Evolutionary conservation across 2,113 vertebrate species (phyloP).

Genomic region (Cairina moschata): DNA sequence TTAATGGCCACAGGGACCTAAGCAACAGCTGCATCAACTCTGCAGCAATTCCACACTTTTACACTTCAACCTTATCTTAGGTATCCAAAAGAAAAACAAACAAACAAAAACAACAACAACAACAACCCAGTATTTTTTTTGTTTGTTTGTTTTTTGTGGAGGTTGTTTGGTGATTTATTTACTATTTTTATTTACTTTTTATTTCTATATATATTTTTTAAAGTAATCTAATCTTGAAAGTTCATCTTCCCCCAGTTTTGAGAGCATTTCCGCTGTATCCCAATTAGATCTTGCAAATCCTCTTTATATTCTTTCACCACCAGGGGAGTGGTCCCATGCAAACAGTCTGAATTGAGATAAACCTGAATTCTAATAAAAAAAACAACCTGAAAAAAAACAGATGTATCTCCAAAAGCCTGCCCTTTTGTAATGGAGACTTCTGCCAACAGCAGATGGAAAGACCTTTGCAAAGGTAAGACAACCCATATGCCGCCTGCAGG

Average conservation of each 20-base stretch:
- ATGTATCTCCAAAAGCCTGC: constrained; percentile 20
- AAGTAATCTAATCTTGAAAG: not conserved
- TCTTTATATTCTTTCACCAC: not conserved
- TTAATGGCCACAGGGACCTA: not conserved
- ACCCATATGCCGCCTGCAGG: constrained; percentile 40
- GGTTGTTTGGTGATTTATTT: no score
- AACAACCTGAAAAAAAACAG: not conserved
- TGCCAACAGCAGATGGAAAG: constrained; percentile 65
- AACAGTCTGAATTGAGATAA: not conserved
- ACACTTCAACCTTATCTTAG: not conserved
- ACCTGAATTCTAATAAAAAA: not conserved
- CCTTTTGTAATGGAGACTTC: constrained; percentile 54
- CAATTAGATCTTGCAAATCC: not conserved
- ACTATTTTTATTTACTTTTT: no score
- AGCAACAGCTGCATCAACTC: not conserved
- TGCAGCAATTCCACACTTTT: not conserved
- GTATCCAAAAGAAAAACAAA: not conserved
- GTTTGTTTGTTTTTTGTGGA: not conserved
- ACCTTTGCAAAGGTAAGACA: constrained; percentile 59
- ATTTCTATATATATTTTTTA: not conserved
- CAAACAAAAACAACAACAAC: not conserved
- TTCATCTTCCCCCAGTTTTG: not conserved
- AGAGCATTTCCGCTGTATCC: not conserved
- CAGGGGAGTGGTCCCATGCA: not conserved
- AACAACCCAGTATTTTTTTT: not conserved